Evolutionary conservation across 2,797 vertebrate species (phyloP).

Genomic region (Rhinella marina): DNA sequence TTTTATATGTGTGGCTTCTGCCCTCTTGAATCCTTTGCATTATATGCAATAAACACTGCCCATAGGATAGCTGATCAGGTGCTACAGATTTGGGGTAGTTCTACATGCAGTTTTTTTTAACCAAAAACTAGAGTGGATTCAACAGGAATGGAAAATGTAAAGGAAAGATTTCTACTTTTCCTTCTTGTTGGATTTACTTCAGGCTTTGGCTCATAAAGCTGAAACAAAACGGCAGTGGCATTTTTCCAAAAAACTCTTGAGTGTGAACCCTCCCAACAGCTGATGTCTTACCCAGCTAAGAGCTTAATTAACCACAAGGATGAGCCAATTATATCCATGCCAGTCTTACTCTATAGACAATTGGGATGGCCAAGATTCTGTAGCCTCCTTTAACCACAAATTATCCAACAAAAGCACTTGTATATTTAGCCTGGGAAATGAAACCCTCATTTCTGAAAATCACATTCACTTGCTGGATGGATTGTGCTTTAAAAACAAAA

Average conservation of each 20-base stretch:
- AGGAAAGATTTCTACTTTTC: too few relatives aligned
- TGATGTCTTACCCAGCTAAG: constrained; percentile 48
- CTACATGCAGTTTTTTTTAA: too few relatives aligned
- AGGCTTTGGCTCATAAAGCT: too few relatives aligned
- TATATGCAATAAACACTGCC: constrained; percentile 60
- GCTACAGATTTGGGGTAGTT: too few relatives aligned
- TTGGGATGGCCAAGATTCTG: constrained; percentile 28
- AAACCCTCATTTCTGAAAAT: constrained; percentile 49
- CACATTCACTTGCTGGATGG: constrained; percentile 46
- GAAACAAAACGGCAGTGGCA: too few relatives aligned
- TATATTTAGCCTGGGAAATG: constrained; percentile 53
- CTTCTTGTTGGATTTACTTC: too few relatives aligned
- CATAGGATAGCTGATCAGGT: constrained; percentile 6
- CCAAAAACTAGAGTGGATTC: too few relatives aligned
- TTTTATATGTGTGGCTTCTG: constrained; percentile 59
- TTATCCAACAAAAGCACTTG: constrained; percentile 55
- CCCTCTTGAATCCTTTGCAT: constrained; percentile 58
- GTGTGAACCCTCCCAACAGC: neutral
- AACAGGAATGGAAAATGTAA: too few relatives aligned
- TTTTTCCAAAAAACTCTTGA: too few relatives aligned
- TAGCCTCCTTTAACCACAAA: constrained; percentile 48
- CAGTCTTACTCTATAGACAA: constrained; percentile 1
- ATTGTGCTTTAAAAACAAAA: constrained; percentile 55
- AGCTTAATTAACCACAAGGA: constrained; percentile 59
- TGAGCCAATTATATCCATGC: constrained; percentile 61